Evolutionary conservation across 2,888 invertebrate genomes (phyloP).

Genomic region (Drosophila mimica): DNA sequence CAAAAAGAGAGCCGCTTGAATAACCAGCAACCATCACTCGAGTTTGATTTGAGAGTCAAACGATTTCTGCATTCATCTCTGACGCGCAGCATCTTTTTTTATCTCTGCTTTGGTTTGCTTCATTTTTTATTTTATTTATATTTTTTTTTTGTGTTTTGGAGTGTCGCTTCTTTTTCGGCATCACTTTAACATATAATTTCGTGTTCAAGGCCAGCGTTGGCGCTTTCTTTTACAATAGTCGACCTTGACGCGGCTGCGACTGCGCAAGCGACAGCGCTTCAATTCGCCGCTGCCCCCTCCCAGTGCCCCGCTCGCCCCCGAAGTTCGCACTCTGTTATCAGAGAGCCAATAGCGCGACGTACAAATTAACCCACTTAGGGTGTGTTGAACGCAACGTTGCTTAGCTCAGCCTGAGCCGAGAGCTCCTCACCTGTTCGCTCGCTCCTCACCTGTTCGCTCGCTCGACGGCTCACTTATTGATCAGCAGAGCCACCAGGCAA

Average conservation of each 20-base stretch:
- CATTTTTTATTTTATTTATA: background rate
- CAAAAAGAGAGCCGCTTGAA: slow-evolving; percentile 38
- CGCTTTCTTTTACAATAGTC: slow-evolving; percentile 82
- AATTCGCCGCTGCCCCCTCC: slow-evolving; percentile 5
- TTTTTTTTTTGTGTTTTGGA: slow-evolving; percentile 1
- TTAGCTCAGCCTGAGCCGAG: slow-evolving; percentile 8
- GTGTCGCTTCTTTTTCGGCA: slow-evolving; percentile 31
- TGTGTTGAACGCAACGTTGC: slow-evolving; percentile 74
- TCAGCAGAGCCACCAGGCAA: slow-evolving; percentile 48
- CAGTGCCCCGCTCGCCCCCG: background rate
- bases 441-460: slow-evolving; percentile 35
- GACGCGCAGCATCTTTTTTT: slow-evolving; percentile 6
- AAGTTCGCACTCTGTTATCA: slow-evolving; percentile 63
- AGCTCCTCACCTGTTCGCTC: slow-evolving; percentile 43
- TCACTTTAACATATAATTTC: slow-evolving; percentile 62
- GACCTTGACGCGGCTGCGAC: slow-evolving; percentile 75
- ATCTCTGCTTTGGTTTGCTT: slow-evolving; percentile 7
- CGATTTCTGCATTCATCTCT: slow-evolving; percentile 52
- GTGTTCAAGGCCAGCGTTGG: slow-evolving; percentile 78
- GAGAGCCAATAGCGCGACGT: slow-evolving; percentile 26
- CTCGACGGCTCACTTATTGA: slow-evolving; percentile 56
- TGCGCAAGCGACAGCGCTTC: slow-evolving; percentile 70
- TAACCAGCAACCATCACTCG: slow-evolving; percentile 6
- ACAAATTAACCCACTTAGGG: slow-evolving; percentile 75
- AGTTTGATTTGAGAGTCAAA: slow-evolving; percentile 9